Percentiles rank a stretch among this genome's conserved stretches.
These are phyloP conservation scores for Spinus pinus DNA, from an alignment of 2,797 vertebrate species.

Conservation along the genomic window DNA sequence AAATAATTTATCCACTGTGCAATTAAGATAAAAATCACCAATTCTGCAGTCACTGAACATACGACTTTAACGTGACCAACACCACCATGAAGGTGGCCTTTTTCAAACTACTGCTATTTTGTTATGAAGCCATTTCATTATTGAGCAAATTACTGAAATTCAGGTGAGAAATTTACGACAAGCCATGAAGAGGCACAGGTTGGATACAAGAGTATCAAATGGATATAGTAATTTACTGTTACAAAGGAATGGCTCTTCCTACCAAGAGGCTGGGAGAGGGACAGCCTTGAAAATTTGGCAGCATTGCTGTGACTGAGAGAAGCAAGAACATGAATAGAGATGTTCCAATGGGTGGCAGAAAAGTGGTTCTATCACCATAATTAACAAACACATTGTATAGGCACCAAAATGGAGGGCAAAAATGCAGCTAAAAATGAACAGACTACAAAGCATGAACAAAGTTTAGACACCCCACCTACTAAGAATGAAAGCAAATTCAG, in stretches of 20 bases:
- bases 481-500: neutral
- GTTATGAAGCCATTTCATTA: neutral
- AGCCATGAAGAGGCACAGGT: neutral
- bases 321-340: neutral
- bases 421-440: neutral
- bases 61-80: accelerated
- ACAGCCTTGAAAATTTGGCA: neutral
- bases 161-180: neutral
- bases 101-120: neutral
- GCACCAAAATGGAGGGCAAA: neutral
- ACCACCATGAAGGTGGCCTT: neutral
- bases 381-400: neutral
- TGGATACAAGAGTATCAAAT: neutral
- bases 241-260: neutral
- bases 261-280: neutral
- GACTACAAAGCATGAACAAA: neutral
- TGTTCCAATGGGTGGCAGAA: neutral
- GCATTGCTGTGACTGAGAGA: neutral
- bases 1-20: neutral
- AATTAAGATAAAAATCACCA: neutral
- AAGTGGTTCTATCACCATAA: neutral
- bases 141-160: neutral
- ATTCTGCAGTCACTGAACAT: neutral
- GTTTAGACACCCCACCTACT: neutral
- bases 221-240: neutral